Evolutionary conservation across 2,888 invertebrate genomes (phyloP).

Genomic region (Icerya purchasi): DNA sequence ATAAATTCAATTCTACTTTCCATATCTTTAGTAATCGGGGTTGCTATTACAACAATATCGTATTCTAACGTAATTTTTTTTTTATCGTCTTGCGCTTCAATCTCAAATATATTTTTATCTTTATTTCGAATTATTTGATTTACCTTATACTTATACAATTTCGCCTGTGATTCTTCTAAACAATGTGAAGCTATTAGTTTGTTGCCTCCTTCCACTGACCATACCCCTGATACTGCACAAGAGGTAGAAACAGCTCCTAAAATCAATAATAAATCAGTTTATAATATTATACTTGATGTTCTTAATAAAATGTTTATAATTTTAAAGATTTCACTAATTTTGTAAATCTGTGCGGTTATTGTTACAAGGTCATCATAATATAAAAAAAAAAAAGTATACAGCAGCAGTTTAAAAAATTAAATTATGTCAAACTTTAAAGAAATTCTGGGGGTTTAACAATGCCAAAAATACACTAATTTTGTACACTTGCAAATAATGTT

Average conservation of each 20-base stretch:
- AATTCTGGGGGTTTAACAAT: too few species aligned
- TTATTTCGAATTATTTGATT: constrained; percentile 20
- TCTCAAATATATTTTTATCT: constrained; percentile 17
- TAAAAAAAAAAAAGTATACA: too few species aligned
- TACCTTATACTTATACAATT: constrained; percentile 25
- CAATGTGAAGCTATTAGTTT: constrained; percentile 27
- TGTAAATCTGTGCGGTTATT: too few species aligned
- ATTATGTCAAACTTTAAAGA: too few species aligned
- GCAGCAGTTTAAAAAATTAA: too few species aligned
- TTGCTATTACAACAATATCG: constrained; percentile 35
- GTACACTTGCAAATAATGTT: too few species aligned
- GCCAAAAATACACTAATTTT: too few species aligned
- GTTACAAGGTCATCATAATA: too few species aligned
- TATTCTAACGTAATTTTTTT: constrained; percentile 22
- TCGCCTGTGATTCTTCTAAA: constrained; percentile 25
- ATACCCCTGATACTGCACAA: constrained; percentile 22
- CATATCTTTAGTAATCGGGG: constrained; percentile 30
- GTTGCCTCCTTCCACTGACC: constrained; percentile 39
- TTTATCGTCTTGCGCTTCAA: constrained; percentile 3
- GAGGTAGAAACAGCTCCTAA: neutral
- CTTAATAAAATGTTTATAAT: too few species aligned
- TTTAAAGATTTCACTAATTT: too few species aligned
- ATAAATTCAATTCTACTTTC: constrained; percentile 27
- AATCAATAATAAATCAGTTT: too few species aligned
- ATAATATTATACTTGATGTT: too few species aligned